These are phyloP conservation scores for Oreocharis arfaki DNA, from an alignment of 2,113 vertebrate genomes.

Conservation along the genomic window DNA sequence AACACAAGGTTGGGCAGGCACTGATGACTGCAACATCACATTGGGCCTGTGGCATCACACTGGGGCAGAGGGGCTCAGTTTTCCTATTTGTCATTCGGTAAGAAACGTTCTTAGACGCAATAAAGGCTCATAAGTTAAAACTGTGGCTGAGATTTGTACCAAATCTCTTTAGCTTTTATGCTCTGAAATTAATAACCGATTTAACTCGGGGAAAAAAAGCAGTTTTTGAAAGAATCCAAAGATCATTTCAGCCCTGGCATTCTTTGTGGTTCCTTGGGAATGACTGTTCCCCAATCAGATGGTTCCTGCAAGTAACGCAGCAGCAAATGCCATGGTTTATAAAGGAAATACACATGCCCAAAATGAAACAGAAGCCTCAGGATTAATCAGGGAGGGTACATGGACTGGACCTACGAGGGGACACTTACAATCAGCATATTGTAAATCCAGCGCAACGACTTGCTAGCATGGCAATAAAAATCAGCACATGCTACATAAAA, in stretches of 20 bases:
- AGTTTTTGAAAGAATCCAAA: neutral
- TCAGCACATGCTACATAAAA: constrained; percentile 25
- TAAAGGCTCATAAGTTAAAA: neutral
- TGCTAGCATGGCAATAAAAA: constrained; percentile 14
- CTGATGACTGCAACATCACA: neutral
- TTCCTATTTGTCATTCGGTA: neutral
- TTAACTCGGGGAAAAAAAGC: neutral
- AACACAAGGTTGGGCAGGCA: neutral
- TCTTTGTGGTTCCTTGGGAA: neutral
- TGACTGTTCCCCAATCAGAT: neutral
- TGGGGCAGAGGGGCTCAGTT: fast-evolving
- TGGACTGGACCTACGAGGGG: neutral
- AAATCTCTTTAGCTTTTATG: neutral
- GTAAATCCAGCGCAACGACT: neutral
- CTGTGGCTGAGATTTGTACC: neutral
- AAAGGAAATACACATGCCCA: neutral
- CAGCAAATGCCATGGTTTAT: neutral
- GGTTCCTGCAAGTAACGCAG: neutral
- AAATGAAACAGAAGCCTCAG: neutral
- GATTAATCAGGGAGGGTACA: neutral
- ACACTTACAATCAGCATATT: neutral
- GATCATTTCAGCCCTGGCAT: neutral
- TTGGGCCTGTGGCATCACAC: neutral
- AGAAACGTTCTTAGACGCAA: neutral
- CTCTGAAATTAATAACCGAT: neutral